phyloP scores from a whole-genome alignment of 2,113 vertebrate species.

The Lycaon pictus region DNA sequence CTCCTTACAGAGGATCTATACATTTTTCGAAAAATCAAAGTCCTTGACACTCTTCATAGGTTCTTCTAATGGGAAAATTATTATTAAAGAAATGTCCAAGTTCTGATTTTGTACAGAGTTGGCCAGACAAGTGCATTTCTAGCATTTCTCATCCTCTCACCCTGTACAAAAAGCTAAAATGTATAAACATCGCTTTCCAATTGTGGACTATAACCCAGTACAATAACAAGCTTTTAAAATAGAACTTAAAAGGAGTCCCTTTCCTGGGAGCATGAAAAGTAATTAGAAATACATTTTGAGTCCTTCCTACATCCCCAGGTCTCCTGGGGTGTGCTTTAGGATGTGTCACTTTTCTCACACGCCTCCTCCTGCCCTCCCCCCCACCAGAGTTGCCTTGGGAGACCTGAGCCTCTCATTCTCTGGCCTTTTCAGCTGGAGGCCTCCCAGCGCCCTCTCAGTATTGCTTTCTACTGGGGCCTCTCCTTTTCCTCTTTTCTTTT shows the following conservation, averaged over 20 bases:
- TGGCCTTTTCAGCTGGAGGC: conserved; percentile 57
- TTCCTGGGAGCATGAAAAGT: conserved; percentile 85
- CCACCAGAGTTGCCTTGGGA: conserved; percentile 26
- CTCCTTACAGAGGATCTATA: conserved; percentile 22
- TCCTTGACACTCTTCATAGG: conserved; percentile 10
- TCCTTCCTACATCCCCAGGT: conserved; percentile 70
- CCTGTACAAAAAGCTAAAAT: conserved; percentile 78
- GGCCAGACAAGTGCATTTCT: conserved; percentile 63
- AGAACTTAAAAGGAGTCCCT: conserved; percentile 80
- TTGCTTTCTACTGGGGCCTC: conserved; percentile 30
- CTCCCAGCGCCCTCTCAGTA: conserved; percentile 29
- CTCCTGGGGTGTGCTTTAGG: conserved; percentile 70
- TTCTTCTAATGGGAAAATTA: conserved; percentile 42
- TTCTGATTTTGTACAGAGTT: conserved; percentile 44
- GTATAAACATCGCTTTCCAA: conserved; percentile 82
- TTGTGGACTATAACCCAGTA: conserved; percentile 75
- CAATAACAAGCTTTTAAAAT: conserved; percentile 81
- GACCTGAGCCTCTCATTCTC: background rate
- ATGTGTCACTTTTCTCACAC: conserved; percentile 64
- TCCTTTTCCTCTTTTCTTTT: background rate
- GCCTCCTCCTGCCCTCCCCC: conserved; percentile 46
- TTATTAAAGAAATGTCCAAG: conserved; percentile 65
- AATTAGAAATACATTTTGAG: conserved; percentile 79
- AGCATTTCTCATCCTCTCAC: conserved; percentile 61
- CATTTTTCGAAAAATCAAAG: conserved; percentile 17